Base-by-base conservation (phyloP, 1,140 invertebrate genomes). In the Bilobella aurantiaca region DNA sequence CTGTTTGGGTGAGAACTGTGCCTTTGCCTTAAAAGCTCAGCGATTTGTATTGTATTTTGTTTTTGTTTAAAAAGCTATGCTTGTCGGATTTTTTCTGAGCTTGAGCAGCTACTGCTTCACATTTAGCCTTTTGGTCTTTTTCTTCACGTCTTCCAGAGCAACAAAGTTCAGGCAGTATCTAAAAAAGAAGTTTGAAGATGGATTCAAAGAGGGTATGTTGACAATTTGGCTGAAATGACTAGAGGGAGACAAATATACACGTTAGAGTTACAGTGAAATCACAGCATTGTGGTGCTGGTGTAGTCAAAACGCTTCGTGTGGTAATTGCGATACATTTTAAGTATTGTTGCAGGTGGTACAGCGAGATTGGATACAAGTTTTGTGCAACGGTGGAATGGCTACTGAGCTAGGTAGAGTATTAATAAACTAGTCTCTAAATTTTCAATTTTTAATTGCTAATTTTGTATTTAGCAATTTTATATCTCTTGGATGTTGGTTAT, bases 321-420 rank as follows among this genome's bases (percentile, higher is more conserved):
- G 2, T 14, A 25, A 29, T 63, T 14, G n/a, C n/a, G n/a, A n/a
- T n/a, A n/a, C n/a, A 42, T 56, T 67, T 27, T 21, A 34, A 63
- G 63, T 72, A 18, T 21, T 65, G 69, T 76, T 78, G 29, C 67
- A 87, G 86, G 84, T 72, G 90, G 91, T 0, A n/a, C 87, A 92
- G 75, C 82, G 92, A 70, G 91, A 90, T 77, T 94, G 91, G 91
- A 79, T 93, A 5, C 92, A 95, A 77, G 91, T 94, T 2, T 74
- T 94, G 0, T 93, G 91, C 75, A 96, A 94, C 81, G 87, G 86
- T 8, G 91, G 91, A 12, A 88, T 92, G 81, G 89, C 90, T 18
- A 81, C 86, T 3, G 83, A 89, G 71, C 77, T 93, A n/a, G n/a
- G n/a, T n/a, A n/a, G n/a, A n/a, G n/a, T n/a, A n/a, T n/a, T n/a